Base-by-base conservation (phyloP, 2,888 invertebrate genomes). In the Eurytoma adleriae region DNA sequence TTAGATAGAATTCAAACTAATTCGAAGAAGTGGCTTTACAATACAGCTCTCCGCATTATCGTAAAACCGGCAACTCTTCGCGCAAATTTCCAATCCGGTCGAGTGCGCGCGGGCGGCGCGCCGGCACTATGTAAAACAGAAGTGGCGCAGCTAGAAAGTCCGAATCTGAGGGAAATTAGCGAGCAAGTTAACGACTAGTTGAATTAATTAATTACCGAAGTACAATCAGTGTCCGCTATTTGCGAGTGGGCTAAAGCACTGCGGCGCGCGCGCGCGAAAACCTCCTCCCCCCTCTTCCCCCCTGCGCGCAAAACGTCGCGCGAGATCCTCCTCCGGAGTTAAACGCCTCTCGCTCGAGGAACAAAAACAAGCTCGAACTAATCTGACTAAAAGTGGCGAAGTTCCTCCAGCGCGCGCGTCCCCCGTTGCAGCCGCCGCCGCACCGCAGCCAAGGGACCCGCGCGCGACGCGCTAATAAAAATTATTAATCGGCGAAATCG, bases 191-290 rank as follows among this genome's bases (percentile, higher is more conserved):
- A 61, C 67, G 61, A 78, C 61, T 72, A 73, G 52, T 72, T 72
- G 67, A 78, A 78, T 78, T 72, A 72, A 78, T 67, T 78, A 71
- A 78, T 78, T 59, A 72, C 57, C 67, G 24, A 64, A 72, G 78
- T 67, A 62, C 64, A 40, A 40, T 40, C 40, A 40, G 40, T 40
- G 40, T 20, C 18, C 18, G 59, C n/a, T 18, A 18, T 20, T 12
- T 59, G 59, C 20, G 59, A 20, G 20, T 18, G 40, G 24, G 40
- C 68, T 61, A 67, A 59, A 61, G 52, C 20, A 18, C 50, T 50
- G 59, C 56, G 62, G 3, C 18, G 3, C 16, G 7, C 18, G 3
- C 16, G 7, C 54, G 12, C n/a, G 18, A 40, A 56, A n/a, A 67
- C 40, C 24, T 56, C 2, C 59, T 14, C 70, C 57, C 24, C 24